phyloP scores from a whole-genome alignment of 2,113 vertebrate species.

The Gambusia holbrooki region DNA sequence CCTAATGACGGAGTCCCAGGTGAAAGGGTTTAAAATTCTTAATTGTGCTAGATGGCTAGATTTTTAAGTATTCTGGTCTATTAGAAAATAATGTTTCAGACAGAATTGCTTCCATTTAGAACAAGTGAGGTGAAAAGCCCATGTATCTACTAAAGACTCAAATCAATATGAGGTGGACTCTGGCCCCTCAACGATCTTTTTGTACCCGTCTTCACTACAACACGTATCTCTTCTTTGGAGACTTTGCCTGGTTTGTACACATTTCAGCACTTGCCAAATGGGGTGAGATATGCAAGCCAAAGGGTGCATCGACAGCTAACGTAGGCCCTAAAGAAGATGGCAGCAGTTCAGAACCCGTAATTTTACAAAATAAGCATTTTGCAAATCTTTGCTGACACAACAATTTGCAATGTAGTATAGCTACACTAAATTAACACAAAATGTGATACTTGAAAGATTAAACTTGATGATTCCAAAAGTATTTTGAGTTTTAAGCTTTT shows the following conservation, averaged over 20 bases:
- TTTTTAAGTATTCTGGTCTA: not conserved
- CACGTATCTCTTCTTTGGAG: constrained; percentile 48
- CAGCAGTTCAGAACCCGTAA: constrained; percentile 17
- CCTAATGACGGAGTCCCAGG: not conserved
- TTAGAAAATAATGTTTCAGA: not conserved
- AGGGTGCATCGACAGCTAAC: constrained; percentile 37
- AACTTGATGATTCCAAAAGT: not conserved
- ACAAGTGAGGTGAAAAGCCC: not conserved
- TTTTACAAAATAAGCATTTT: not conserved
- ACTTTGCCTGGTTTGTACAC: constrained; percentile 68
- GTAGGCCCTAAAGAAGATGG: constrained; percentile 27
- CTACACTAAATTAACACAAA: not conserved
- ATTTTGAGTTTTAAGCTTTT: not conserved
- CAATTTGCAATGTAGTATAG: not conserved
- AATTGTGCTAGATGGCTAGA: constrained; percentile 24
- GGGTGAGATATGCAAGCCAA: constrained; percentile 50
- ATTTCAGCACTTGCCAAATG: constrained; percentile 42
- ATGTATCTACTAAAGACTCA: not conserved
- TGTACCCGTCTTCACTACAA: constrained; percentile 36
- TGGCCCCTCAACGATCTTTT: constrained; percentile 55
- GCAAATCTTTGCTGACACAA: not conserved
- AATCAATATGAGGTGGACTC: constrained; percentile 62
- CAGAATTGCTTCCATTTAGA: constrained; percentile 5
- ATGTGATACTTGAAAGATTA: not conserved
- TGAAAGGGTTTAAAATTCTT: not conserved